These are phyloP conservation scores for Cerastoderma edule DNA, from an alignment of 2,888 invertebrate genomes.

Conservation along the genomic window DNA sequence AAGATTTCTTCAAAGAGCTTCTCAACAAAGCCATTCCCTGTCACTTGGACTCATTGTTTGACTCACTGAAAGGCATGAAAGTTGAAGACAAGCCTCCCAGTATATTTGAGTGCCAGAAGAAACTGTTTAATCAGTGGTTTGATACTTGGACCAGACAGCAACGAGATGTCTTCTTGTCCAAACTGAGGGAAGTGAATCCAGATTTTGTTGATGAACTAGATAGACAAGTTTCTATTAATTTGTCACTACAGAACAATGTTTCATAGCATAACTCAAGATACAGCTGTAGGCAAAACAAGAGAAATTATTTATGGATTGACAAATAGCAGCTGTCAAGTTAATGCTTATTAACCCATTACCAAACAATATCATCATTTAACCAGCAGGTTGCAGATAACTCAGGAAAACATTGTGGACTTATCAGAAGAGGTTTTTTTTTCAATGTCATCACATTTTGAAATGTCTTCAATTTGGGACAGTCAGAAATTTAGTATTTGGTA, in stretches of 20 bases:
- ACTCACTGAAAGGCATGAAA: conserved; percentile 75
- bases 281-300: too few relatives aligned
- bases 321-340: too few relatives aligned
- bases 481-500: too few relatives aligned
- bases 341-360: too few relatives aligned
- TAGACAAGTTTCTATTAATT: conserved; percentile 56
- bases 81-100: conserved; percentile 81
- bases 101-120: conserved; percentile 84
- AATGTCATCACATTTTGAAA: too few relatives aligned
- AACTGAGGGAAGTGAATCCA: conserved; percentile 78
- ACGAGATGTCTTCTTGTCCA: conserved; percentile 77
- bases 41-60: conserved; percentile 76
- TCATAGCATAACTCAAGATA: too few relatives aligned
- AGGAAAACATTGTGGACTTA: too few relatives aligned
- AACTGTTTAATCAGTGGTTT: conserved; percentile 84
- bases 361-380: too few relatives aligned
- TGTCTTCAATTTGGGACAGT: too few relatives aligned
- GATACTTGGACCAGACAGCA: conserved; percentile 81
- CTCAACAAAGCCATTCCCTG: conserved; percentile 78
- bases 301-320: too few relatives aligned
- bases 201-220: conserved; percentile 81
- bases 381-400: too few relatives aligned
- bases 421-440: too few relatives aligned
- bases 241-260: conserved; percentile 49
- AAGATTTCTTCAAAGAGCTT: conserved; percentile 77